Evolutionary conservation across 2,113 vertebrate genomes (phyloP), one percentile per base, ranked within the genome.

Genomic region (Scytalopus superciliaris): DNA sequence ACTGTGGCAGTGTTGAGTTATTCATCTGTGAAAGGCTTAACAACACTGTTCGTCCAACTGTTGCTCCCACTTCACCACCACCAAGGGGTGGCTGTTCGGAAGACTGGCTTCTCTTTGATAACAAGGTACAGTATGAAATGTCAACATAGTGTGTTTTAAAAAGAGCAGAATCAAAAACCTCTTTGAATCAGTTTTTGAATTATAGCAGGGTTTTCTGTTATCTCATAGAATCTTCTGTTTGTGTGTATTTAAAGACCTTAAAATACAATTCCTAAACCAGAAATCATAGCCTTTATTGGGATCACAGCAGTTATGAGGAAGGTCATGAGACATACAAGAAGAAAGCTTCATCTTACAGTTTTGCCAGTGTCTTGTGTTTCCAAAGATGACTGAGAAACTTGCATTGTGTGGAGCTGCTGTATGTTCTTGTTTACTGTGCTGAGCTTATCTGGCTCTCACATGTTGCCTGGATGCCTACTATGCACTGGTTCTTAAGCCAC

Each of bases 1-100:
- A 99, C 93, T 99, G 99, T 95, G 99, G 99, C 19, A 74, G 95
- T 2, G 89, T 98, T 40, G 96, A 98, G 5, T 82, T 98, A 12
- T 99, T 99, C 35, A 98, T 99, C 70, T 99, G 99, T 92, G 98
- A 99, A 97, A 98, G 99, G 87, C 98, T 98, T 63, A 98, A 96
- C 14, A 76, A 35, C 42, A 99, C 98, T 35, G 74, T 98, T 52
- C 99, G 98, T 44, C 62, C 98, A 80, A 98, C 98, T 4, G 37
- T 67, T 57, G 74, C 55, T 45, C 99, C 99, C 7, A 98, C 98
- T 2, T 52, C 68, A 27, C 64, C 96, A 8, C 59, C 93, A 0
- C 95, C 96, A 30, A 95, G 94, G 53, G 99, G 99, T 19, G 99
- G 99, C 4, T 99, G 99, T 94, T 92, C 93, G 25, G 97, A 98